Conservation (phyloP, 1,140 invertebrate genomes). For the Brachionus koreanus region DNA sequence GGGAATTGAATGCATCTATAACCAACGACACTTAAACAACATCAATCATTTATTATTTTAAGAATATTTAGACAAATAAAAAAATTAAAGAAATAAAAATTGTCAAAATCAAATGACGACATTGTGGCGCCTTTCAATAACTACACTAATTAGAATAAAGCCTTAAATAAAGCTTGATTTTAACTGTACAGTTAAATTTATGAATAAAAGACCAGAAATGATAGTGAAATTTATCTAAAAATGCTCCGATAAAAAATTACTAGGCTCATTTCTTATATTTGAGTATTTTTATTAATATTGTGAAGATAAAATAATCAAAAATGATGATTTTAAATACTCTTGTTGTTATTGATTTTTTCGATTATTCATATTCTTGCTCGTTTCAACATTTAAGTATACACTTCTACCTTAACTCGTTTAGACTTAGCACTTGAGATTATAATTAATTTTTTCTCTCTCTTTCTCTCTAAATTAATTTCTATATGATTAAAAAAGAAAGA, state of each 20-base stretch:
- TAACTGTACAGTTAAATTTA: too few relatives aligned
- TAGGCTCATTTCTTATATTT: not conserved
- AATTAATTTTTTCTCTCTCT: not conserved
- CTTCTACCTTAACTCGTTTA: not conserved
- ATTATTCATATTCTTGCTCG: not conserved
- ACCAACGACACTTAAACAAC: not conserved
- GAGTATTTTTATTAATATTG: not conserved
- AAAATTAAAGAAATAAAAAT: too few relatives aligned
- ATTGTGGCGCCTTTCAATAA: not conserved
- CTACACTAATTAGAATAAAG: not conserved
- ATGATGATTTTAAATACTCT: constrained; percentile 5
- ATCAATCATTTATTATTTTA: not conserved
- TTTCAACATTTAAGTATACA: not conserved
- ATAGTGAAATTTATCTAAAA: not conserved
- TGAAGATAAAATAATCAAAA: not conserved
- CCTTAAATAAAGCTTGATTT: too few relatives aligned
- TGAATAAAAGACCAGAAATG: not conserved
- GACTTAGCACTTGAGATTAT: not conserved
- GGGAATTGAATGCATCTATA: not conserved
- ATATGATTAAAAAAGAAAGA: too few relatives aligned
- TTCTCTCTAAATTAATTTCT: not conserved
- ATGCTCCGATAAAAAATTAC: not conserved
- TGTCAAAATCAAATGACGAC: not conserved
- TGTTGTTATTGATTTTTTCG: constrained; percentile 24
- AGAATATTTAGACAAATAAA: too few relatives aligned